Evolutionary conservation across 30 jellyfish, hydroid and myxozoan genomes (phyloP).

Genomic region (Chrysaora quinquecirrha): DNA sequence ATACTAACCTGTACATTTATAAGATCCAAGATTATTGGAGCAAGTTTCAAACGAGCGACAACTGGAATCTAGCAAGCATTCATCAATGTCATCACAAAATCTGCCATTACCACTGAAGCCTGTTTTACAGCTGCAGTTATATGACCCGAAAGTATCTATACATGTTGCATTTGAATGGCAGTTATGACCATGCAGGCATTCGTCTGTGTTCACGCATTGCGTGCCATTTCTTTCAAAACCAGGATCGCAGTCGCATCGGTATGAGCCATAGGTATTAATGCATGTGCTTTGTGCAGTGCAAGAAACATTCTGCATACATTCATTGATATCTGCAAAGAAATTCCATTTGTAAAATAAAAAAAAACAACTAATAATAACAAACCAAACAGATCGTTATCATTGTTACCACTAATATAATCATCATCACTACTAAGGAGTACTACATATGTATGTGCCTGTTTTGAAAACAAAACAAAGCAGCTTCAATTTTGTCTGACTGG

Average conservation of each 20-base stretch:
- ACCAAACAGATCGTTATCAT: no score
- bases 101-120: conserved; percentile 61
- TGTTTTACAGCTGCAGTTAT: conserved; percentile 28
- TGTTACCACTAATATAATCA: no score
- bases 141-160: conserved; percentile 35
- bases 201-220: neutral
- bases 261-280: conserved; percentile 37
- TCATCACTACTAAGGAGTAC: no score
- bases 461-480: no score
- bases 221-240: conserved; percentile 57
- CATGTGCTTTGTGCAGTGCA: conserved; percentile 39
- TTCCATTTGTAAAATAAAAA: no score
- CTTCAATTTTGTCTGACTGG: no score
- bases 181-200: neutral
- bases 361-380: no score
- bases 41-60: conserved; percentile 44
- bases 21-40: conserved; percentile 6
- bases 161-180: conserved; percentile 68
- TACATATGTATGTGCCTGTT: no score
- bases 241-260: conserved; percentile 26
- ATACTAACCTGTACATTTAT: conserved; percentile 39
- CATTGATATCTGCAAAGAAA: conserved; percentile 29
- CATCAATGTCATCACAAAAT: conserved; percentile 53
- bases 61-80: conserved; percentile 37
- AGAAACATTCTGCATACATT: conserved; percentile 14